Base-by-base conservation (phyloP, 2,888 invertebrate species). In the Amphimallon solstitiale region DNA sequence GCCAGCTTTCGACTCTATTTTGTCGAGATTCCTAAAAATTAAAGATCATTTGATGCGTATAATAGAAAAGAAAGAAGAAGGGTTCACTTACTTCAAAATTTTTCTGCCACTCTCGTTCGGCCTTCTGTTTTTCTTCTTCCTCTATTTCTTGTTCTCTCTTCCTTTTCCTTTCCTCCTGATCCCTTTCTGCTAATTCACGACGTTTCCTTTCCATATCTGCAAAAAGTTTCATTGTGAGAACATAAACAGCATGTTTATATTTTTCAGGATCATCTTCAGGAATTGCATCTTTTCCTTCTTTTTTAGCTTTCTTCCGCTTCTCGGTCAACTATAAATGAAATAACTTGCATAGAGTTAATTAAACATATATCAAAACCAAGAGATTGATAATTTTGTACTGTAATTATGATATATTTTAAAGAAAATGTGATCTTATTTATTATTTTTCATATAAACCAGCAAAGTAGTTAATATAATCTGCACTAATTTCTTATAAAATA, bases 101-200 rank as follows among this genome's bases (percentile, higher is more conserved):
- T 80, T 97, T 96, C 72, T 97, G 95, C 96, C 97, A 99, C 81
- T 98, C 98, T 74, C 95, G 93, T 78, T 98, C 95, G 51, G 93
- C 84, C 67, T 95, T 92, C 67, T 91, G 88, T 75, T 92, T 92
- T 76, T 97, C 97, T 78, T 96, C 97, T 63, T 94, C 94, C 67
- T 95, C 94, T 59, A 95, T 91, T 85, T 97, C 97, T 14, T 93
- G 90, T 82, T 98, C 97, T 6, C 97, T 87, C 83, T 97, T 96
- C 48, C 98, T 85, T 81, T 97, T 97, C 61, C 97, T 87, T 76
- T 97, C 97, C 80, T 97, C 97, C 84, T 93, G 92, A 75, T 95
- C 96, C 48, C 97, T 87, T 10, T 91, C 91, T 75, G 96, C 95
- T 51, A 95, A 84, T 78, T 94, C 92, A 76, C 95, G 90, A 49